Evolutionary conservation across 2,797 vertebrate species (phyloP).

Genomic region (Apogon hyalosoma): DNA sequence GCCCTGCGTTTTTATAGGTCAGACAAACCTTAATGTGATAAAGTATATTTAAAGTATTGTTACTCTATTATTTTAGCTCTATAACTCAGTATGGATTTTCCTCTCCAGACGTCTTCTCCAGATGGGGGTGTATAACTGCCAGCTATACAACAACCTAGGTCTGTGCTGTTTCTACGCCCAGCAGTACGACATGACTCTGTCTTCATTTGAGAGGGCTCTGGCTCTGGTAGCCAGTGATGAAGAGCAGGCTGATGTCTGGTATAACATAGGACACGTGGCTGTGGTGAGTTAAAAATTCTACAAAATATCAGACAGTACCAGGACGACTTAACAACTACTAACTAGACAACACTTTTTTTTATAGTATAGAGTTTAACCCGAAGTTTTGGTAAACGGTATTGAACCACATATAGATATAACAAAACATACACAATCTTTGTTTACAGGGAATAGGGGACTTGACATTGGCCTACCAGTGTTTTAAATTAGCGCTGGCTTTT

Average conservation of each 20-base stretch:
- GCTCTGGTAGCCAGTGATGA: conserved; percentile 91
- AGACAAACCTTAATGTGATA: not conserved
- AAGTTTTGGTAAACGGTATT: not conserved
- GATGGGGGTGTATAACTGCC: conserved; percentile 98
- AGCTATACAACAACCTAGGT: conserved; percentile 97
- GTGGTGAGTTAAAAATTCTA: conserved; percentile 86
- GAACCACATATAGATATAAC: not conserved
- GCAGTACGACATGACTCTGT: conserved; percentile 98
- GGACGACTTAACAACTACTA: not conserved
- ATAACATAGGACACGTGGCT: conserved; percentile 95
- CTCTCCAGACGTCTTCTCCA: conserved; percentile 91
- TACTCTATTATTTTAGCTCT: conserved; percentile 15
- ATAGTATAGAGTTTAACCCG: not conserved
- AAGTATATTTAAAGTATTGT: not conserved
- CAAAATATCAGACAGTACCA: conserved; percentile 1
- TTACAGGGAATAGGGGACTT: conserved; percentile 92
- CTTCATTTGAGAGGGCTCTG: conserved; percentile 94
- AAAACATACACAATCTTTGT: conserved; percentile 33
- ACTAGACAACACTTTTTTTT: not conserved
- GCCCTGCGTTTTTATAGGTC: conserved; percentile 97
- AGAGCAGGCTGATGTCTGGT: conserved; percentile 96
- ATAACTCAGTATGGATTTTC: conserved; percentile 19
- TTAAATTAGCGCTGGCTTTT: conserved; percentile 91
- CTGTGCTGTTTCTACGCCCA: conserved; percentile 98
- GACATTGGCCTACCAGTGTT: conserved; percentile 93